Conservation (phyloP, 2,888 invertebrate genomes). For the Drosophila algonquin region DNA sequence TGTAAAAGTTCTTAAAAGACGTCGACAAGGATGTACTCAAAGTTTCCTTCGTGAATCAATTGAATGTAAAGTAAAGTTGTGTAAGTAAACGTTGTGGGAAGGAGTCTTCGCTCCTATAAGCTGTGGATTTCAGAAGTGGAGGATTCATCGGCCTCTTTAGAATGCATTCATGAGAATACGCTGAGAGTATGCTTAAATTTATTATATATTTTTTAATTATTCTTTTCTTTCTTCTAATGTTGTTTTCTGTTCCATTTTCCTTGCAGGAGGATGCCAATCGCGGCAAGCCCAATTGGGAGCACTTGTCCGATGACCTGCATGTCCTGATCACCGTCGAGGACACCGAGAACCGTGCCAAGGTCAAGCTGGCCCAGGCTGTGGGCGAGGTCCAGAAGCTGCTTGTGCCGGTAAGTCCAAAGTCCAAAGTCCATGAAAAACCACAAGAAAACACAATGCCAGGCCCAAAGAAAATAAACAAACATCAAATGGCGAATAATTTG, state of each 20-base stretch:
- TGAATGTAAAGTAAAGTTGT: no score
- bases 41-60: no score
- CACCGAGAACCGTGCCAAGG: conserved; percentile 97
- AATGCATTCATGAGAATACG: no score
- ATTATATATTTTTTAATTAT: no score
- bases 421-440: not conserved
- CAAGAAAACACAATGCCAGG: not conserved
- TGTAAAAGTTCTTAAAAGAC: no score
- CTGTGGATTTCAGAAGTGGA: no score
- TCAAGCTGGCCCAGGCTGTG: conserved; percentile 97
- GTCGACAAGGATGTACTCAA: no score
- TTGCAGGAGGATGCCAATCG: conserved; percentile 98
- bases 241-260: conserved; percentile 3
- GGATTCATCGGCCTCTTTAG: no score
- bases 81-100: no score
- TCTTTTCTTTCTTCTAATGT: not conserved
- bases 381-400: conserved; percentile 99
- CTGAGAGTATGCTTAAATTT: no score
- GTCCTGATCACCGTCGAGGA: conserved; percentile 99
- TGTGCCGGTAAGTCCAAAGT: conserved; percentile 94
- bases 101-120: no score
- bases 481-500: conserved; percentile 31
- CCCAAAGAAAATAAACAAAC: conserved; percentile 12
- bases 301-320: conserved; percentile 98
- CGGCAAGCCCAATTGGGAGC: conserved; percentile 99